Base-by-base conservation (phyloP, 2,888 invertebrate genomes). In the Caenorhabditis sulstoni region DNA sequence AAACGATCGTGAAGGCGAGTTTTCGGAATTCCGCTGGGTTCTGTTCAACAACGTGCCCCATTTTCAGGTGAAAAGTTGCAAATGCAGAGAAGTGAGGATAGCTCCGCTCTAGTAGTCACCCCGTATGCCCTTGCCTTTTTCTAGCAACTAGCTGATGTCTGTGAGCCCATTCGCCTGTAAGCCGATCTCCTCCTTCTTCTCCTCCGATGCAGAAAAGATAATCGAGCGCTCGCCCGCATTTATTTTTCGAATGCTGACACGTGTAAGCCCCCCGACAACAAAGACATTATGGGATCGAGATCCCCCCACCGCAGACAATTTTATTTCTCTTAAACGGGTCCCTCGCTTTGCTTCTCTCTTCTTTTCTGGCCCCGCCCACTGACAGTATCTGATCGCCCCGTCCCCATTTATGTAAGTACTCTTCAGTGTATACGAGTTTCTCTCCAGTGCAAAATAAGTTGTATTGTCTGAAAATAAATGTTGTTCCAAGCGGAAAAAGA, bases 401-500 rank as follows among this genome's bases (percentile, higher is more conserved):
- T 22, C 52, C 22, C 41, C 22, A 23, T 22, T 68, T 52, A 65
- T 64, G 50, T 76, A 64, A 58, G 57, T 70, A 65, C 57, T 62
- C 29, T 45, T 62, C 37, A 64, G 50, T 49, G 47, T 75, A 70
- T 82, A 82, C 82, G 82, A 82, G 82, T 79, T 66, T 80, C 59
- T 79, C 66, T 70, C 55, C 76, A 82, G 80, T 82, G 82, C 82
- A 82, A 82, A 82, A 80, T 82, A 79, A 67, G 62, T 57, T 61
- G 49, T 55, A 71, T 57, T 71, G 71, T 71, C 71, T 71, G 71
- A 71, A 64, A 71, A 71, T 71, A 71, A 71, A 71, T 29, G 71
- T 39, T 29, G 29, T 64, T 35, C 39, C 53, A 70, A 47, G 20
- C 20, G 11, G 53, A 53, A 45, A 29, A 29, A 3, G n/a, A n/a